Evolutionary conservation across 2,113 vertebrate genomes (phyloP), one percentile per base, ranked within the genome.

Genomic region (Podocnemis expansa): DNA sequence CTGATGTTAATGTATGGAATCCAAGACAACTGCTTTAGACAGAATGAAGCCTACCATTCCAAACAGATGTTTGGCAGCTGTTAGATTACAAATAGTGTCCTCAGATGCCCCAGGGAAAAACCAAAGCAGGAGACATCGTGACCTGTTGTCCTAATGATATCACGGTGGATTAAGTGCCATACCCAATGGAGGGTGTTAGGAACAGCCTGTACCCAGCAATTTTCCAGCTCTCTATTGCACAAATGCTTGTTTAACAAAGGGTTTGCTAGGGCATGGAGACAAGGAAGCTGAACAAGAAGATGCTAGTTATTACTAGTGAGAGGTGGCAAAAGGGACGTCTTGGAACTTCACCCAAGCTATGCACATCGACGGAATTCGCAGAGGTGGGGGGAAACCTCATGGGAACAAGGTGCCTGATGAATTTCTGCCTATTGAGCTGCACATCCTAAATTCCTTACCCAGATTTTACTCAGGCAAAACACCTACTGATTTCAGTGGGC

Each of bases 61-160:
- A 4, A 80, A 54, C 95, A 95, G 96, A 93, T 93, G 95, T 41
- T 94, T 2, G 1, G 73, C 95, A 93, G 91, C 78, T 95, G 90
- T 6, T 11, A 27, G 21, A 34, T 52, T 80, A 91, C 85, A 78
- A 95, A 73, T 88, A 51, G 34, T 54, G 93, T 85, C 96, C 93
- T 89, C 88, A 58, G 63, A 63, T 89, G 88, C 90, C 93, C 96
- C 0, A 2, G 2, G 8, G 85, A 12, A 38, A 41, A 43, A 51
- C 16, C 1, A 0, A 84, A 85, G 52, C 79, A 41, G 87, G 16
- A 63, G 60, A n/a, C 34, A 45, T 54, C 1, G 3, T 0, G 31
- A 60, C 5, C n/a, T 7, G 11, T 4, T 0, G 0, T 31, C 75
- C 67, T 73, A 24, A 43, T 55, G 25, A 24, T 80, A 55, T 54